Base-by-base conservation (phyloP, 2,113 vertebrate genomes). In the Otolemur garnettii region DNA sequence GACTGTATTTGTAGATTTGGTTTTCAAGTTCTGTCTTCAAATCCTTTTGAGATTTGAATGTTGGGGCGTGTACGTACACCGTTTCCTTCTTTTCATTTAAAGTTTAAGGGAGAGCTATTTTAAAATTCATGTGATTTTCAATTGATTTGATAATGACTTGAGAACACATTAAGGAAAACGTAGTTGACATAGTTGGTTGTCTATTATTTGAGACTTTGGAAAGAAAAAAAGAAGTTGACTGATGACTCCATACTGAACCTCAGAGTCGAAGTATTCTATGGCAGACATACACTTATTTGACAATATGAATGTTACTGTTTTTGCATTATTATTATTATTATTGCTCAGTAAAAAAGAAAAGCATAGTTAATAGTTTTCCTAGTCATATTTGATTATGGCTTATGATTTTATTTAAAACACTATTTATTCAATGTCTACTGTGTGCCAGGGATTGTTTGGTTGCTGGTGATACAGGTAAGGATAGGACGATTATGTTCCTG, bases 321-420 rank as follows among this genome's bases (percentile, higher is more conserved):
- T 50, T 50, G 45, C 45, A 50, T 50, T 50, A 50, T 50, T 10
- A 38, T 38, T 38, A 50, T 50, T 50, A 50, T 50, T 50, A 50
- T 50, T 50, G 45, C 45, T 50, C 45, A 50, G 10, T 38, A 38
- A 38, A 38, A 50, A 50, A 50, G 10, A 33, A 62, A 38, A 38
- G 38, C 38, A 38, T 38, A 30, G 66, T 59, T 74, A 59, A 42
- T 79, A n/a, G 42, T 91, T 69, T 90, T 91, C 72, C 15, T 33
- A 55, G 33, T 33, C 8, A 69, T 45, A 35, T 89, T 96, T 90
- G 66, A 24, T 42, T 64, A 64, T 42, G 74, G 13, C 64, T 87
- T 86, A 19, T 92, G 95, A n/a, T 95, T 96, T 91, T 4, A 68
- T 85, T 38, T 17, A 80, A 85, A 75, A 62, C 60, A 64, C 86